These are phyloP conservation scores for Leucania comma DNA, from an alignment of 2,888 invertebrate species.

Conservation along the genomic window DNA sequence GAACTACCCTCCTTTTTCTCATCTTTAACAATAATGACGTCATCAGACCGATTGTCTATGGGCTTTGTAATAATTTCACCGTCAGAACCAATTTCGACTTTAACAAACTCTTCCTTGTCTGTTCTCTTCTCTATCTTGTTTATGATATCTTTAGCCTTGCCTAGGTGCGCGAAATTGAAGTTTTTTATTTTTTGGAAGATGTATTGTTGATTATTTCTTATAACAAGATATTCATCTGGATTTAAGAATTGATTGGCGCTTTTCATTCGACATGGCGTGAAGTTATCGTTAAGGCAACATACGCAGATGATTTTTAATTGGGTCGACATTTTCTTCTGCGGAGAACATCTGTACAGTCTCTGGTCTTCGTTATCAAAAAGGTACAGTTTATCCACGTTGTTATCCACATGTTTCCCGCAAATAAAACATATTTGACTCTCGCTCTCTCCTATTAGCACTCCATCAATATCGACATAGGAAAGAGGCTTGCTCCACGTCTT, in stretches of 20 bases:
- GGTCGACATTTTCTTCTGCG: constrained; percentile 79
- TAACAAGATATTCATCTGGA: constrained; percentile 84
- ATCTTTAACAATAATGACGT: constrained; percentile 76
- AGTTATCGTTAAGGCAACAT: constrained; percentile 80
- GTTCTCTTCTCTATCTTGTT: constrained; percentile 65
- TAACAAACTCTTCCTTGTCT: constrained; percentile 79
- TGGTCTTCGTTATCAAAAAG: constrained; percentile 88
- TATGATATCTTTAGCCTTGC: constrained; percentile 63
- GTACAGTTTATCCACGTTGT: constrained; percentile 80
- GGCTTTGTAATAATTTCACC: constrained; percentile 83
- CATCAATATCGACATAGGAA: constrained; percentile 76
- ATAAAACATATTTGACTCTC: constrained; percentile 83
- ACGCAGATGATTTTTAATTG: constrained; percentile 86
- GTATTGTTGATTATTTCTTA: constrained; percentile 86
- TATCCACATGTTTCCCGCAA: constrained; percentile 80
- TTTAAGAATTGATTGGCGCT: constrained; percentile 81
- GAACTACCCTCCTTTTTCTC: constrained; percentile 74
- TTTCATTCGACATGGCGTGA: constrained; percentile 81
- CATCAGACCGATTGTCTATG: constrained; percentile 75
- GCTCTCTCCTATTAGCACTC: constrained; percentile 74
- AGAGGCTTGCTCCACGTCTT: constrained; percentile 77
- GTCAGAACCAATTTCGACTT: constrained; percentile 85
- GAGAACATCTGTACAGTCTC: constrained; percentile 81
- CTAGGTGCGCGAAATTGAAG: constrained; percentile 66
- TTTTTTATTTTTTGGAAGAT: constrained; percentile 82